Base-by-base conservation (phyloP, 2,888 invertebrate genomes). In the Periphyllus acericola region DNA sequence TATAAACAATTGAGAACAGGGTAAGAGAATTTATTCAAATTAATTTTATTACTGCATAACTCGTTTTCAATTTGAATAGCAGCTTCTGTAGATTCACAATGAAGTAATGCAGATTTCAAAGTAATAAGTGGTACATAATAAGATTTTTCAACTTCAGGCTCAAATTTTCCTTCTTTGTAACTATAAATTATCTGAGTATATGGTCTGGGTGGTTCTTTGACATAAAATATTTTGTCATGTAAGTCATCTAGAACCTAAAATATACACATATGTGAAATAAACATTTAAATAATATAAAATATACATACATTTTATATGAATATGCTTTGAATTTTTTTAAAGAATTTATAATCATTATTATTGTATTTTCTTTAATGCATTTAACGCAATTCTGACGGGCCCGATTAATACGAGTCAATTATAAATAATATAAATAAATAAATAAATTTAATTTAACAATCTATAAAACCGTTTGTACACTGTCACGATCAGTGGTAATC, bases 61-160 rank as follows among this genome's bases (percentile, higher is more conserved):
- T 86, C 91, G 88, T 92, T 92, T 66, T 92, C 90, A 89, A 95
- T 93, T 92, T 96, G 96, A 0, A 92, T 92, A 90, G 93, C 94
- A 0, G 95, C 96, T 91, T 96, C 96, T 17, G 95, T 94, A 0
- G 95, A 94, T 83, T 96, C 96, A 90, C 94, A 94, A 89, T 95
- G 94, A 86, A 96, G 92, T 66, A 95, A 93, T 0, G 95, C 95
- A 0, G 96, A 95, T 90, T 94, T 93, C 84, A 93, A 92, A 71
- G 93, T 91, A 66, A 94, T 93, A 2, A 96, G 91, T 0, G 94
- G 94, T 9, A 96, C 93, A 87, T 94, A n/a, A 17, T 40, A n/a
- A n/a, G 21, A 66, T 19, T n/a, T 52, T 17, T 71, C 52, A 17
- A 21, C n/a, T 1, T 68, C 21, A 71, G 79, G 36, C 2, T 72